Percentiles rank a stretch among this genome's conserved stretches.
Conservation (phyloP, 2,113 vertebrate genomes). For the Leucopternis melanops region DNA sequence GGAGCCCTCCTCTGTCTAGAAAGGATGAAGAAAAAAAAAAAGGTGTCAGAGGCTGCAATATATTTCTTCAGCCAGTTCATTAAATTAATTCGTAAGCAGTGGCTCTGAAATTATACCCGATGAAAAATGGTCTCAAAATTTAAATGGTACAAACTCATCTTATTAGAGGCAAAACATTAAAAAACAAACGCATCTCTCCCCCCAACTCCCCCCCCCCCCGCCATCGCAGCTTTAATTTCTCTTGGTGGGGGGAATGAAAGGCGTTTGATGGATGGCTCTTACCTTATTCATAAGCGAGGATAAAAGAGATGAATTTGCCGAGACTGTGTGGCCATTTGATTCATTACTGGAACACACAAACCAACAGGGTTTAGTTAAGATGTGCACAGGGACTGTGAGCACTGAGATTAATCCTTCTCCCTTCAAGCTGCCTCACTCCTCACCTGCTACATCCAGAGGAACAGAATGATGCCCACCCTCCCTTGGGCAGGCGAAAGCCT, state of each 20-base stretch:
- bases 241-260: slow-evolving; percentile 84
- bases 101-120: slow-evolving; percentile 93
- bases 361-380: slow-evolving; percentile 90
- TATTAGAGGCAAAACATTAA: slow-evolving; percentile 99
- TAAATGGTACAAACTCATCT: slow-evolving; percentile 99
- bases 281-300: slow-evolving; percentile 99
- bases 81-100: slow-evolving; percentile 99
- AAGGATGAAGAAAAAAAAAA: slow-evolving; percentile 80
- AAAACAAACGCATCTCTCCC: slow-evolving; percentile 92
- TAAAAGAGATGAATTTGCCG: slow-evolving; percentile 99
- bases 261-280: slow-evolving; percentile 95
- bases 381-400: slow-evolving; percentile 80
- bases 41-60: slow-evolving; percentile 93
- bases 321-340: slow-evolving; percentile 97
- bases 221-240: slow-evolving; percentile 86
- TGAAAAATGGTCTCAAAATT: slow-evolving; percentile 99
- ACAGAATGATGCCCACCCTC: background rate
- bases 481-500: background rate
- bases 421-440: slow-evolving; percentile 34
- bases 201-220: slow-evolving; percentile 37
- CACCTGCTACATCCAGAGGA: slow-evolving; percentile 1
- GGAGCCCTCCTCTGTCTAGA: slow-evolving; percentile 68
- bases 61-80: slow-evolving; percentile 97
- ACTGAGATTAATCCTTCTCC: slow-evolving; percentile 76
- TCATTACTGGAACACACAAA: slow-evolving; percentile 97